A percentile compares a stretch with the other conserved stretches of the same genome.
Conservation (phyloP, 2,797 vertebrate species). For the Sciurus carolinensis region DNA sequence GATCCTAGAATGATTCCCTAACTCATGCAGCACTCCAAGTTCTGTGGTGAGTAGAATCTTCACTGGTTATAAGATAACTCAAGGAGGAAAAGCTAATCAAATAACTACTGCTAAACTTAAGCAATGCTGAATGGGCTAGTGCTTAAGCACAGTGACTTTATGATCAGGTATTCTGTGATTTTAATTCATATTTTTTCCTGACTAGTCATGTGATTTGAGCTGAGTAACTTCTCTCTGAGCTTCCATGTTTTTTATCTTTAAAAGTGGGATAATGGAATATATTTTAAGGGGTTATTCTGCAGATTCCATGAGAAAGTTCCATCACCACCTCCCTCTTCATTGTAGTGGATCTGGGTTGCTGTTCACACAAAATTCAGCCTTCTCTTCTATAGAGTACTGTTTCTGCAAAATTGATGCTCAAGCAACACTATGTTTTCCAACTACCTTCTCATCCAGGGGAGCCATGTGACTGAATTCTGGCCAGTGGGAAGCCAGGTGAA, state of each 20-base stretch:
- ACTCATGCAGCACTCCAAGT: conserved; percentile 29
- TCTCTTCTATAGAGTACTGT: neutral
- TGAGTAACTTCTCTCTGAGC: conserved; percentile 16
- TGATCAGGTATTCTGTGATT: conserved; percentile 30
- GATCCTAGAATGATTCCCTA: conserved; percentile 52
- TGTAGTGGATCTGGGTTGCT: neutral
- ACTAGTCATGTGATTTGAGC: neutral
- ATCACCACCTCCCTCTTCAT: neutral
- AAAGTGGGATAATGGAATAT: neutral
- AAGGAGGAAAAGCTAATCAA: conserved; percentile 45
- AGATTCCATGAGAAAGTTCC: neutral
- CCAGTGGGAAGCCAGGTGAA: neutral
- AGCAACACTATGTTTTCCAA: conserved; percentile 25
- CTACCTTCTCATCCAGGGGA: neutral
- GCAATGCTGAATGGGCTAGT: neutral
- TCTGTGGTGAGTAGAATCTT: conserved; percentile 60
- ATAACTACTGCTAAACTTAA: neutral
- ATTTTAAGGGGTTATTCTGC: conserved; percentile 19
- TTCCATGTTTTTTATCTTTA: conserved; percentile 45
- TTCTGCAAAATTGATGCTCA: conserved; percentile 22
- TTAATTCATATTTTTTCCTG: conserved; percentile 24
- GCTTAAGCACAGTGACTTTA: neutral
- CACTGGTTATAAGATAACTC: conserved; percentile 61
- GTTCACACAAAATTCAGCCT: neutral
- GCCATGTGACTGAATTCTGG: neutral